Base-by-base conservation (phyloP, 2,888 invertebrate species). In the Congeria kusceri region DNA sequence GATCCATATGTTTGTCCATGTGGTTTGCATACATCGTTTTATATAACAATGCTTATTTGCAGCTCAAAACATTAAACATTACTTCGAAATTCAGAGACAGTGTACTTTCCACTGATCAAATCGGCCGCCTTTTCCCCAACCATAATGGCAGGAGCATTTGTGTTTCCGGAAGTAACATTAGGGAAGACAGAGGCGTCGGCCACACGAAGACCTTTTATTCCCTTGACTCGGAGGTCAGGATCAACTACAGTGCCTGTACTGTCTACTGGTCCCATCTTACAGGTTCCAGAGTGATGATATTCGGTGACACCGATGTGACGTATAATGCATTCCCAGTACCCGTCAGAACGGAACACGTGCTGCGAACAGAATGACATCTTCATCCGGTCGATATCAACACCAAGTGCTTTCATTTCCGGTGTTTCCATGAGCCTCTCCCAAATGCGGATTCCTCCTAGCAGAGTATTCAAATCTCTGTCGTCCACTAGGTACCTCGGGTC, bases 401-500 rank as follows among this genome's bases (percentile, higher is more conserved):
- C 76, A 7, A 72, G 57, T 13, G 53, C 29, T 27, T 72, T 69
- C 72, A 75, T 63, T 66, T 39, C 23, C 59, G 44, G 53, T 58
- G 69, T 56, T 11, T 66, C 56, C 9, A 56, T 32, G 9, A 56
- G 28, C 27, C 56, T 66, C 25, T 66, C 66, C 66, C 53, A 58
- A 15, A 64, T 29, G n/a, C 69, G 20, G 15, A 76, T 64, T 23
- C 69, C 76, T 68, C 20, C 9, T 28, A 80, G 56, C 3, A 73
- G 28, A n/a, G 62, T 64, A 65, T 84, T 81, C 28, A 96, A 92
- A 90, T 97, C 97, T 49, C 94, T 92, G 0, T 93, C 89, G 9
- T 95, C 92, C 32, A 95, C 93, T 79, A 98, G 97, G 92, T 99
- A 99, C 89, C 98, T 97, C 0, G 98, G 97, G 93, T 98, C 96